A percentile compares a stretch with the other conserved stretches of the same genome.
phyloP scores from a whole-genome alignment of 2,113 vertebrate species.

The Porphyrio hochstetteri region DNA sequence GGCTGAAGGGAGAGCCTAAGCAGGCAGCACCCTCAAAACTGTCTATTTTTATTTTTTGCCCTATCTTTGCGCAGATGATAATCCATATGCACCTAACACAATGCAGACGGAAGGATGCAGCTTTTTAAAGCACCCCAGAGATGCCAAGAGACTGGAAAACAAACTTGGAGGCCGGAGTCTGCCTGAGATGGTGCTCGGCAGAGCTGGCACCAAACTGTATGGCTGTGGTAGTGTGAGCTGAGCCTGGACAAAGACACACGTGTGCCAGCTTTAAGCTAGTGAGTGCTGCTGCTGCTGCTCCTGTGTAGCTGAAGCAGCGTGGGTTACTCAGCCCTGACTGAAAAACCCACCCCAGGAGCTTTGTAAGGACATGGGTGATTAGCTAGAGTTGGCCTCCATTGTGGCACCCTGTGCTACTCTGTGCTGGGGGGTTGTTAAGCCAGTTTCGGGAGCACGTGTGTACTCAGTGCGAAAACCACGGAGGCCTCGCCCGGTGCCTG shows the following conservation, averaged over 20 bases:
- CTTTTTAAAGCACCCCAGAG: not conserved
- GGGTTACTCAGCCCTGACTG: not conserved
- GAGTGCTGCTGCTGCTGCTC: not conserved
- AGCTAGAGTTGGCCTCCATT: not conserved
- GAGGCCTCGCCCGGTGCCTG: not conserved
- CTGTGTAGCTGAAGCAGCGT: not conserved
- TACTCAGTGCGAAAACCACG: not conserved
- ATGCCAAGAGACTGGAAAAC: not conserved
- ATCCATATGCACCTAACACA: fast-evolving
- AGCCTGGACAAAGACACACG: not conserved
- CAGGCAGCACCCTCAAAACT: not conserved
- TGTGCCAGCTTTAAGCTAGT: not conserved
- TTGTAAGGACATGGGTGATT: not conserved
- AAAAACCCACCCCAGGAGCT: not conserved
- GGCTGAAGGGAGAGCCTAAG: not conserved
- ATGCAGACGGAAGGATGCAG: fast-evolving
- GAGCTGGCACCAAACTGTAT: not conserved
- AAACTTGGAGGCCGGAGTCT: not conserved
- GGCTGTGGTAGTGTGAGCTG: fast-evolving
- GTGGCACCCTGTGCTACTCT: not conserved
- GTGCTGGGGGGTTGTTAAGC: not conserved
- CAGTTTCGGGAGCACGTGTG: not conserved
- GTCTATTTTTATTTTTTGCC: not conserved
- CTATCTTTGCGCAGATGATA: not conserved
- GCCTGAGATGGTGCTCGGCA: not conserved